Base-by-base conservation (phyloP, 2,797 vertebrate genomes). In the Petrocephalus sullivani region DNA sequence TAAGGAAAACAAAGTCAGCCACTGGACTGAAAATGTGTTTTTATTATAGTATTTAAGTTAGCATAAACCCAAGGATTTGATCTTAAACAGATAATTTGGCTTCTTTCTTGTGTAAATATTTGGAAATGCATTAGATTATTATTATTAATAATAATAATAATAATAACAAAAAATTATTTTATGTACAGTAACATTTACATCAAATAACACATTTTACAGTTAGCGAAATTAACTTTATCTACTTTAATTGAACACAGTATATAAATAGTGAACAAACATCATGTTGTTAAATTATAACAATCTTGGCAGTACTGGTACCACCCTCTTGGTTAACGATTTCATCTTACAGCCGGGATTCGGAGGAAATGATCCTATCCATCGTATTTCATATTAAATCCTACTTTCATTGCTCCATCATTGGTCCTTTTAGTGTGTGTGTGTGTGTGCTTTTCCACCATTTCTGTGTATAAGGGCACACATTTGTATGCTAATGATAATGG, bases 401-500 rank as follows among this genome's bases (percentile, higher is more conserved):
- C 58, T 86, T 85, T 85, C 84, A 85, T 28, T 28, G 28, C 58
- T 85, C 28, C 12, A n/a, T 85, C 84, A 37, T 86, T 85, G 28
- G 28, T 85, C 23, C 83, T 37, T 57, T 37, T 28, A 28, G 28
- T 54, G 7, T 81, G 16, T 56, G 53, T 56, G 53, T 41, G 56
- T 85, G 84, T 83, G 46, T 82, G 78, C 9, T 51, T 83, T 23
- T 53, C 46, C 81, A 49, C 49, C 81, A 46, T 58, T 57, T 60
- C 56, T 86, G 23, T 37, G 21, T 86, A 37, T 37, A 1, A 28
- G 16, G 6, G 28, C 54, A 37, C 53, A 28, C 53, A 10, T 86
- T 86, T 86, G 53, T 60, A 33, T 86, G 54, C 54, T 54, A 58
- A 37, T 86, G 84, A 86, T 86, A 86, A 86, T 58, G 56, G 53